Evolutionary conservation across 2,113 vertebrate genomes (phyloP), one percentile per base, ranked within the genome.

Genomic region (Mohoua ochrocephala): DNA sequence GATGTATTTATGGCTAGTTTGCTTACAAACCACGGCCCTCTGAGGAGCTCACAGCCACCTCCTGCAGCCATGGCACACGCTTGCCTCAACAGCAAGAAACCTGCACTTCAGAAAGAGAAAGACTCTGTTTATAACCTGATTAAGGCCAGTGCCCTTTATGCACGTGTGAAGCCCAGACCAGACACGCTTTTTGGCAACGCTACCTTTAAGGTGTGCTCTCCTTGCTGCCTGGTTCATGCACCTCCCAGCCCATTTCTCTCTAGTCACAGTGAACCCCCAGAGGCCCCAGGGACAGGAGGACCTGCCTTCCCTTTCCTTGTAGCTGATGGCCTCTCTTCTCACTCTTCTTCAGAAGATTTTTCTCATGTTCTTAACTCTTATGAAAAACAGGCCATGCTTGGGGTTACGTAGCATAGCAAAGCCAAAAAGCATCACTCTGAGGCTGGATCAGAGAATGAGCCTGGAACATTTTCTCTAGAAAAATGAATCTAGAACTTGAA

Each of bases 1-100:
- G 91, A 92, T 93, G 91, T 94, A 89, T 95, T 95, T 96, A 94
- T 92, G 92, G 95, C 76, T 92, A 95, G 45, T 95, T 92, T 96
- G 86, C 91, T 81, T 87, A 92, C 64, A 91, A 95, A 91, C 86
- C 90, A 56, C 80, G 95, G 95, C 90, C 90, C 85, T 92, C 83
- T 92, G 78, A 94, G 91, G 60, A 74, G 92, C 92, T 94, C 63
- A 27, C 39, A 68, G 79, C 83, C 17, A 9, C 15, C 83, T 91
- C 41, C 95, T 87, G 64, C 92, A 96, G 27, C 83, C 69, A 23
- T 13, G 22, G 64, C 28, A 86, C 82, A 52, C 2, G 2, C 60
- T 44, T 63, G 69, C 44, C 80, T 78, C 85, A 83, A 26, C 68
- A 81, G 64, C 10, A 17, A 63, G n/a, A n/a, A 67, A 42, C 11